A percentile compares a stretch with the other conserved stretches of the same genome.
These are phyloP conservation scores for Scylla paramamosain DNA, from an alignment of 1,140 invertebrate species.

Conservation along the genomic window DNA sequence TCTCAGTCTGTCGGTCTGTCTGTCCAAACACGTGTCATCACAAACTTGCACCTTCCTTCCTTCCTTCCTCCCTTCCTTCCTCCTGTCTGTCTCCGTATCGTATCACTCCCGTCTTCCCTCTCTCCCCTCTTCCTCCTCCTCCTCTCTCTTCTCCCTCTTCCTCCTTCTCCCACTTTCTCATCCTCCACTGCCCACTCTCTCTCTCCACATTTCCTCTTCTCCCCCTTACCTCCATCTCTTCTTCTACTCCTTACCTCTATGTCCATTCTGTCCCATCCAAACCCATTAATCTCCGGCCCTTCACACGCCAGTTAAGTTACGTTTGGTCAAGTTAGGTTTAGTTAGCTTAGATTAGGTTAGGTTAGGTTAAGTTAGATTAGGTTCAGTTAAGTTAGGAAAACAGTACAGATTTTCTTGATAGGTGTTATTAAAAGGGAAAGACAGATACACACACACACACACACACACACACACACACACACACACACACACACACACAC, in stretches of 20 bases:
- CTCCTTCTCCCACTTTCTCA: neutral
- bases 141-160: neutral
- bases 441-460: neutral
- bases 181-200: neutral
- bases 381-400: neutral
- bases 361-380: no score
- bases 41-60: neutral
- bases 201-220: neutral
- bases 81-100: neutral
- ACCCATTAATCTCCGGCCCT: no score
- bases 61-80: neutral
- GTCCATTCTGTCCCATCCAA: neutral
- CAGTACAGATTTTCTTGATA: neutral
- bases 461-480: conserved; percentile 11
- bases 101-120: neutral
- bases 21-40: neutral
- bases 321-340: no score
- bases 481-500: conserved; percentile 20
- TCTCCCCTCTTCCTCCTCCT: neutral
- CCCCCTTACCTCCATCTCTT: neutral
- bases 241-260: neutral
- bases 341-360: no score
- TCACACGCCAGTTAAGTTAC: no score
- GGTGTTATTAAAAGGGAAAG: neutral
- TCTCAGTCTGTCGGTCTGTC: neutral